These are phyloP conservation scores for Sebastes nivosus DNA, from an alignment of 2,797 vertebrate species.

Conservation along the genomic window DNA sequence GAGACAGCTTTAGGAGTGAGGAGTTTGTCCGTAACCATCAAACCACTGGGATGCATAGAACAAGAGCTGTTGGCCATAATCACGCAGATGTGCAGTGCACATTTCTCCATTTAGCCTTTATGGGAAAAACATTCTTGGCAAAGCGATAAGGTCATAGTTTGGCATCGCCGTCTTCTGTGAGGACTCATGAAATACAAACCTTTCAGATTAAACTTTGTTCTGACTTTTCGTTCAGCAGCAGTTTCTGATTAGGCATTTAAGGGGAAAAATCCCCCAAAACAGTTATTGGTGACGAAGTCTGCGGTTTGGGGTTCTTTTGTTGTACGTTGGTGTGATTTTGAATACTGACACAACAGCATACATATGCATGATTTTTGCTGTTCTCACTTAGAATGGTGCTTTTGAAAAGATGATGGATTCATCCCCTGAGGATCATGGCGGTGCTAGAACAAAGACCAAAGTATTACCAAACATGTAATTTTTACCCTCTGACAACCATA, in stretches of 20 bases:
- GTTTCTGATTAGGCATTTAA: constrained; percentile 58
- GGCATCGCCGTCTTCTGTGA: constrained; percentile 40
- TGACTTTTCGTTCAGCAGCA: constrained; percentile 42
- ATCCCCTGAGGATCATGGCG: not conserved
- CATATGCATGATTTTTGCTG: not conserved
- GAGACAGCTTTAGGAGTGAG: not conserved
- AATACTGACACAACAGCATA: not conserved
- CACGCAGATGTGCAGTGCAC: constrained; percentile 37
- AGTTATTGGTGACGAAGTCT: constrained; percentile 31
- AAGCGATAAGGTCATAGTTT: constrained; percentile 65
- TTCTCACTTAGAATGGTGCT: not conserved
- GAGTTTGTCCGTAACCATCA: not conserved
- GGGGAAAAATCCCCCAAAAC: constrained; percentile 29
- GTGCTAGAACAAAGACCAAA: not conserved
- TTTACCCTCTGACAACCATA: not conserved
- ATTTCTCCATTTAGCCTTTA: constrained; percentile 56
- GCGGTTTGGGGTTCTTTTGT: constrained; percentile 39
- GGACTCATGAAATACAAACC: constrained; percentile 54
- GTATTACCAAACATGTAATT: not conserved
- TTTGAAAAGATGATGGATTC: not conserved
- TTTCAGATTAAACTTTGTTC: constrained; percentile 52
- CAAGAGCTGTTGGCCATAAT: constrained; percentile 36
- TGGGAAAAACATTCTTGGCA: constrained; percentile 53
- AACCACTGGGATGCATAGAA: constrained; percentile 13
- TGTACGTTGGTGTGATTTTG: not conserved